Percentiles rank a stretch among this genome's conserved stretches.
Conservation (phyloP, 2,888 invertebrate species). For the Baccha elongata region DNA sequence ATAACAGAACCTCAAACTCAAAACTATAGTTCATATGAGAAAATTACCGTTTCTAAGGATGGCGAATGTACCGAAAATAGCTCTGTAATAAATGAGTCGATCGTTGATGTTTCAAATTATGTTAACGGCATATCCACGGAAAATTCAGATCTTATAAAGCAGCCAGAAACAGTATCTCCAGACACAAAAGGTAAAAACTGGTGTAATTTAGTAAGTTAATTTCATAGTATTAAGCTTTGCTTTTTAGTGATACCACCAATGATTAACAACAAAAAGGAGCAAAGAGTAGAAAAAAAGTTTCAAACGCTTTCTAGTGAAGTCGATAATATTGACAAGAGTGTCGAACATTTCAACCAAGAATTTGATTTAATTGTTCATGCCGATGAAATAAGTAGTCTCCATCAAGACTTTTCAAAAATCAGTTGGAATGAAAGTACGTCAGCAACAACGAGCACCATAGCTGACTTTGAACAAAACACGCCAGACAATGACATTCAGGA, state of each 20-base stretch:
- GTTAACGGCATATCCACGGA: conserved; percentile 80
- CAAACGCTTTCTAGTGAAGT: conserved; percentile 79
- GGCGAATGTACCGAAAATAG: too few relatives aligned
- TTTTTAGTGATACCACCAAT: conserved; percentile 8
- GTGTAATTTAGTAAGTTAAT: neutral
- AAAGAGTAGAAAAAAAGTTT: conserved; percentile 81
- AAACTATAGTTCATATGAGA: conserved; percentile 50
- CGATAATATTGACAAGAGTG: conserved; percentile 78
- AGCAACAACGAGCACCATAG: conserved; percentile 80
- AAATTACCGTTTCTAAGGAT: too few relatives aligned
- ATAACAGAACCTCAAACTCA: conserved; percentile 5
- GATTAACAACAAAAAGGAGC: conserved; percentile 24
- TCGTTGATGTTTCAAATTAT: conserved; percentile 81
- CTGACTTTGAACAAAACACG: conserved; percentile 81
- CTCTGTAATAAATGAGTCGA: too few relatives aligned
- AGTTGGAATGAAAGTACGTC: conserved; percentile 82
- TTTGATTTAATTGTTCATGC: conserved; percentile 79
- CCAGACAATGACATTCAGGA: conserved; percentile 82
- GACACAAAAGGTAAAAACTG: conserved; percentile 33
- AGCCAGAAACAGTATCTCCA: neutral
- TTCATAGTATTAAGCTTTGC: neutral
- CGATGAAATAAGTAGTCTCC: conserved; percentile 81
- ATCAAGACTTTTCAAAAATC: conserved; percentile 82
- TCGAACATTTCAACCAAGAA: conserved; percentile 78
- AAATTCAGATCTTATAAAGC: conserved; percentile 36